These are phyloP conservation scores for Calonectris borealis DNA, from an alignment of 2,113 vertebrate genomes.

Conservation along the genomic window DNA sequence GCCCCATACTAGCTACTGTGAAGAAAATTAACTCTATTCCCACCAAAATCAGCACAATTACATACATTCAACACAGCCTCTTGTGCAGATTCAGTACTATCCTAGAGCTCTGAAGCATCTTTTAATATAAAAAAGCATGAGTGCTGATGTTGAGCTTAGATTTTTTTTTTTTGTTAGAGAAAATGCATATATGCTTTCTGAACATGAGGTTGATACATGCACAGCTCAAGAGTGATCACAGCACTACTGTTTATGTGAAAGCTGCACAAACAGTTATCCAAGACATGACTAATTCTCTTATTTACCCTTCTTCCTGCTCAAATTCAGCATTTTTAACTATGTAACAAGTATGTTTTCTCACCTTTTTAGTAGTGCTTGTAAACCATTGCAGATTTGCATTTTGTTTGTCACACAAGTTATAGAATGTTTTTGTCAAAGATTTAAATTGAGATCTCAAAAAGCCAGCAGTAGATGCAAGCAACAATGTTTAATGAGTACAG, in stretches of 20 bases:
- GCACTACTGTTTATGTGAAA: background rate
- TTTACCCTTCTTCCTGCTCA: background rate
- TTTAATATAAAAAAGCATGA: background rate
- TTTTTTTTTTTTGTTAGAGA: background rate
- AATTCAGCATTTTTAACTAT: background rate
- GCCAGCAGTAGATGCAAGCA: background rate
- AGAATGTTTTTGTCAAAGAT: background rate
- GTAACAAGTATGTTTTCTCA: background rate
- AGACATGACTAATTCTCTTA: background rate
- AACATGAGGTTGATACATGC: background rate
- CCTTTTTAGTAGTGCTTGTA: background rate
- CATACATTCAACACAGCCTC: background rate
- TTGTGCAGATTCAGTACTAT: background rate
- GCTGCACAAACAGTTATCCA: background rate
- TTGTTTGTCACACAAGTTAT: background rate
- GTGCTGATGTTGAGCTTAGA: background rate
- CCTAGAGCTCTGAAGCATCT: background rate
- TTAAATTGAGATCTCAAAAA: background rate
- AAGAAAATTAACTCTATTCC: no score
- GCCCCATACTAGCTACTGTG: no score
- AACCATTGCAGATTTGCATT: background rate
- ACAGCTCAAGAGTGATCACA: background rate
- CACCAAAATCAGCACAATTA: background rate
- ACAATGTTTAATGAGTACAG: background rate
- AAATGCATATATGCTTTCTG: background rate